Percentiles rank a stretch among this genome's conserved stretches.
Conservation (phyloP, 2,888 invertebrate genomes). For the Tinea semifulvella region DNA sequence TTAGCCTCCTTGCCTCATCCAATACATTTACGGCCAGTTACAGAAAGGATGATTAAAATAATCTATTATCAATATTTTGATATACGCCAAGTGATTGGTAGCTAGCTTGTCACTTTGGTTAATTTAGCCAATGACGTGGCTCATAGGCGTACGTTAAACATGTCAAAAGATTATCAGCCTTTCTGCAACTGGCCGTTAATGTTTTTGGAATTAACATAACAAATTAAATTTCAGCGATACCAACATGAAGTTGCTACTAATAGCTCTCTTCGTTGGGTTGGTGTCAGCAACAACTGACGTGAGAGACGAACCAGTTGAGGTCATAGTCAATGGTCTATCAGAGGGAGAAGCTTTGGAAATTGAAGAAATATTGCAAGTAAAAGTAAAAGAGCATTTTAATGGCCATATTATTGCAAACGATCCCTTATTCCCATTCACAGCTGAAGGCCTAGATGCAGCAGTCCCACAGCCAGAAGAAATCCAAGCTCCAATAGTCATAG, state of each 20-base stretch:
- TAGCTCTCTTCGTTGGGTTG: conserved; percentile 37
- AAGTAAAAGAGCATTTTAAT: conserved; percentile 32
- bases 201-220: background rate
- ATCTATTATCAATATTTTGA: too few relatives aligned
- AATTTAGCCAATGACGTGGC: too few relatives aligned
- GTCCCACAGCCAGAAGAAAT: conserved; percentile 24
- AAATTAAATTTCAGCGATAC: too few relatives aligned
- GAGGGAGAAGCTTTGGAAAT: conserved; percentile 38
- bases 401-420: conserved; percentile 30
- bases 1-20: too few relatives aligned
- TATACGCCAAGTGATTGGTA: too few relatives aligned
- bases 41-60: too few relatives aligned
- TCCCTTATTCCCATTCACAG: conserved; percentile 35
- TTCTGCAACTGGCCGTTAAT: too few relatives aligned
- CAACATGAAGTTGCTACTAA: conserved; percentile 36
- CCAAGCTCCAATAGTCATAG: conserved; percentile 10
- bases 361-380: conserved; percentile 32
- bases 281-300: conserved; percentile 32
- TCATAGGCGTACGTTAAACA: too few relatives aligned
- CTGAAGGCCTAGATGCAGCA: conserved; percentile 36
- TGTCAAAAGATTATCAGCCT: too few relatives aligned
- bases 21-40: too few relatives aligned
- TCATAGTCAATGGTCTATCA: conserved; percentile 39
- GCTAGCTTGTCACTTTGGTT: too few relatives aligned
- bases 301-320: conserved; percentile 30